Evolutionary conservation across 2,888 invertebrate genomes (phyloP), one percentile per base, ranked within the genome.

Genomic region (Aspidiotus destructor): DNA sequence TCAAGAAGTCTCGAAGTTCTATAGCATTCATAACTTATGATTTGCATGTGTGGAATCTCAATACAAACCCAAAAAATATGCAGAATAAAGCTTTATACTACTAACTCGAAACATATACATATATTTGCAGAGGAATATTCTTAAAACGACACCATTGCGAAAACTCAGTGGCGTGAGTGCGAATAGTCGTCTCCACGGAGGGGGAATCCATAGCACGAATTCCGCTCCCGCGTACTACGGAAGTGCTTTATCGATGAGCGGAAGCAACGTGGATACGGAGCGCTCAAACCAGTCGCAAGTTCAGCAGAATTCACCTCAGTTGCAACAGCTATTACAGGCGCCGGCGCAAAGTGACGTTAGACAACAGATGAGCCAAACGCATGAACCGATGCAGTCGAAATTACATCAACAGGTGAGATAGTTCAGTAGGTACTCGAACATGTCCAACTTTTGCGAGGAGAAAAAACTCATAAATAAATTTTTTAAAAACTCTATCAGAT

Each of bases 231-330:
- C 67, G n/a, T 58, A 28, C n/a, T 67, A 67, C 28, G 13, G 16
- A 7, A 58, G 40, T 13, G 3, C 28, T 58, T 9, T 9, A 40
- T 40, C 40, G 58, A 48, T 48, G 48, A n/a, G 48, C 6, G 17
- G 28, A 10, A 58, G 5, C 11, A 40, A 54, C 17, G 55, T 2
- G 13, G 55, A 58, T 28, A 11, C 58, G 1, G 40, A 58, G 28
- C 16, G 52, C 1, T 16, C 63, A 16, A 69, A 80, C 79, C 71
- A 73, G 74, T 17, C 78, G 79, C 68, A 78, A 76, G 73, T 74
- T 79, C n/a, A 81, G 81, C 72, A 58, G 58, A 13, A 41, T 11
- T 28, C 16, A 6, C 62, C 41, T 7, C 62, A 62, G 62, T 17
- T 48, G 62, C 41, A 62, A 15, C 62, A 62, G 16, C 62, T 48